Percentiles rank a stretch among this genome's conserved stretches.
Conservation (phyloP, 2,888 invertebrate genomes). For the Zonitis immaculata region DNA sequence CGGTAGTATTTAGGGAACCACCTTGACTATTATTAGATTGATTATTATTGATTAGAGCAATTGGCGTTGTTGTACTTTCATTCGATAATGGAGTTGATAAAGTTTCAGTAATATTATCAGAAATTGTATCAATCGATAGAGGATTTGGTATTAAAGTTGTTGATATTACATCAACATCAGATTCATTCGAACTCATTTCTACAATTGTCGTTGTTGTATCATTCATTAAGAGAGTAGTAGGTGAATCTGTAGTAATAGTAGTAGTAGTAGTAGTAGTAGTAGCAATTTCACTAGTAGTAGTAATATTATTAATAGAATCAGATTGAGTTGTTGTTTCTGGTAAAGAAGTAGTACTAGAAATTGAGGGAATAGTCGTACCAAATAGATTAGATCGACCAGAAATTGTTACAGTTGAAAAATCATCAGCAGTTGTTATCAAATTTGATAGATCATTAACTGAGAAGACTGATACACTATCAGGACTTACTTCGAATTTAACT, state of each 20-base stretch:
- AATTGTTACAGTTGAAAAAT: conserved; percentile 53
- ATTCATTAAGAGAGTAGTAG: conserved; percentile 19
- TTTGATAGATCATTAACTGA: conserved; percentile 45
- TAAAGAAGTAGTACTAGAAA: conserved; percentile 9
- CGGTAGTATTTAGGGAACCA: conserved; percentile 15
- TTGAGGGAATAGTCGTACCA: conserved; percentile 21
- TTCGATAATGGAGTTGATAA: conserved; percentile 13
- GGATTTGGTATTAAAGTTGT: conserved; percentile 2
- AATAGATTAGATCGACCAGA: conserved; percentile 50
- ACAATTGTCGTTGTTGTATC: conserved; percentile 28
- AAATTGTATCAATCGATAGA: conserved; percentile 8
- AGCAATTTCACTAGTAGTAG: conserved; percentile 4
- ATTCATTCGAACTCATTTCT: conserved; percentile 9
- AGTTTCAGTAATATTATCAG: conserved; percentile 4
- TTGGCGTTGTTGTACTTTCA: conserved; percentile 7
- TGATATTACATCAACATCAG: not conserved
- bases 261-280: conserved; percentile 22
- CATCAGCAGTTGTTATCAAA: conserved; percentile 51
- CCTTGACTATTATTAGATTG: conserved; percentile 18
- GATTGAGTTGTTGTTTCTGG: conserved; percentile 3
- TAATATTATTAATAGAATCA: not conserved
- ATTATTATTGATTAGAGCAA: not conserved
- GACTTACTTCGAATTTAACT: conserved; percentile 44
- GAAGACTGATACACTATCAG: conserved; percentile 43
- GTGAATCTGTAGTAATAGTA: conserved; percentile 12